Percentiles rank a stretch among this genome's conserved stretches.
Evolutionary conservation across 2,113 vertebrate species (phyloP).

Genomic region (Oncorhynchus mykiss): DNA sequence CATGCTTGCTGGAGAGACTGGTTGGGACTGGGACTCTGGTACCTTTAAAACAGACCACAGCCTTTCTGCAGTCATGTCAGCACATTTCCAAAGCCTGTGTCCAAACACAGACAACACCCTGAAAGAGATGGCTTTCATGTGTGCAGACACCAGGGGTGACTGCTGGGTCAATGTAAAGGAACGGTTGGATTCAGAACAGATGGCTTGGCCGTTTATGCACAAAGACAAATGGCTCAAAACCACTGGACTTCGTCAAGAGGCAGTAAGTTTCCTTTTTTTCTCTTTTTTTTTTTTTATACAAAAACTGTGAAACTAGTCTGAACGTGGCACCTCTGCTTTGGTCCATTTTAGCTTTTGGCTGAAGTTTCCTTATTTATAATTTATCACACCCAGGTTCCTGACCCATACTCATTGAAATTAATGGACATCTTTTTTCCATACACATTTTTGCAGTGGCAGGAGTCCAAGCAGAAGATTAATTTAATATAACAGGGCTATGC

Average conservation of each 20-base stretch:
- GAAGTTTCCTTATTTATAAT: constrained; percentile 7
- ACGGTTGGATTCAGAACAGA: constrained; percentile 20
- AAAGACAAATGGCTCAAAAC: not conserved
- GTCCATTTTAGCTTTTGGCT: constrained; percentile 7
- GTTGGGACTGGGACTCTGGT: constrained; percentile 37
- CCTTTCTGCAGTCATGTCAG: constrained; percentile 59
- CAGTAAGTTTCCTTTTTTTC: not conserved
- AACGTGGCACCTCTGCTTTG: not conserved
- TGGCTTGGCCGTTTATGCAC: not conserved
- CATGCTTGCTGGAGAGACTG: constrained; percentile 4
- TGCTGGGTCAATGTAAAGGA: constrained; percentile 7
- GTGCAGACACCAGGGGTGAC: constrained; percentile 14
- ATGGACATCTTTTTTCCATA: not conserved
- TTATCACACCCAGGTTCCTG: not conserved
- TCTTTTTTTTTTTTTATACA: not conserved
- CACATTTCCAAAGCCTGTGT: constrained; percentile 62
- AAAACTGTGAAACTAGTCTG: not conserved
- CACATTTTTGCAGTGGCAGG: constrained; percentile 8
- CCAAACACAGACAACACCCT: constrained; percentile 58
- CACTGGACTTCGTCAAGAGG: not conserved
- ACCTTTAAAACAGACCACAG: constrained; percentile 56
- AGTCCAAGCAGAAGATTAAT: constrained; percentile 9
- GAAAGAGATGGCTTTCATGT: constrained; percentile 51
- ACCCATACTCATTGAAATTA: not conserved
- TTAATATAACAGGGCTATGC: constrained; percentile 16